Evolutionary conservation across 2,888 invertebrate genomes (phyloP).

Genomic region (Microchrysa polita): DNA sequence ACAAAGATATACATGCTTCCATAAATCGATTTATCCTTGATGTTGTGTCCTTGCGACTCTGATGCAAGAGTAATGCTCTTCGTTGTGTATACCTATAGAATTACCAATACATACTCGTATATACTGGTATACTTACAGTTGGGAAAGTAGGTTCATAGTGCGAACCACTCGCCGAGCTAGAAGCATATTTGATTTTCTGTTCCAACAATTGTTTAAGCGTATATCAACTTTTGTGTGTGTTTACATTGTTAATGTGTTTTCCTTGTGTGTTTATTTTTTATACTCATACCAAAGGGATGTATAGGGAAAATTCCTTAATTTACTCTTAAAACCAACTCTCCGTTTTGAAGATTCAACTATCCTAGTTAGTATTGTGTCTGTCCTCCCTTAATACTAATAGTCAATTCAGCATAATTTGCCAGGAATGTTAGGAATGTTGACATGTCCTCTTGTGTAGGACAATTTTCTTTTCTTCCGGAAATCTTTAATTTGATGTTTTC

Average conservation of each 20-base stretch:
- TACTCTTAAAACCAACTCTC: background rate
- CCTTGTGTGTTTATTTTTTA: conserved; percentile 18
- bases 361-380: too few relatives aligned
- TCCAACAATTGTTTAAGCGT: conserved; percentile 16
- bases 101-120: too few relatives aligned
- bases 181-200: background rate
- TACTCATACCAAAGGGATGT: background rate
- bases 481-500: background rate
- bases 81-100: conserved; percentile 20
- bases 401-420: too few relatives aligned
- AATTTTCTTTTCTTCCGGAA: too few relatives aligned
- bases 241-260: conserved; percentile 45
- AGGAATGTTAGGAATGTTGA: too few relatives aligned
- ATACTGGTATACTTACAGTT: too few relatives aligned
- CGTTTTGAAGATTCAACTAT: too few relatives aligned
- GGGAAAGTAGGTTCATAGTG: background rate
- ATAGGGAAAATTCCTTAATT: background rate
- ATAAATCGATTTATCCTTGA: conserved; percentile 45
- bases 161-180: background rate
- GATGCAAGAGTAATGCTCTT: conserved; percentile 11
- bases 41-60: conserved; percentile 5
- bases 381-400: too few relatives aligned
- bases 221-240: conserved; percentile 45
- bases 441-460: too few relatives aligned
- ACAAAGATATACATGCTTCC: conserved; percentile 7